phyloP scores from a whole-genome alignment of 1,140 invertebrate genomes.

The Drosophila virilis region DNA sequence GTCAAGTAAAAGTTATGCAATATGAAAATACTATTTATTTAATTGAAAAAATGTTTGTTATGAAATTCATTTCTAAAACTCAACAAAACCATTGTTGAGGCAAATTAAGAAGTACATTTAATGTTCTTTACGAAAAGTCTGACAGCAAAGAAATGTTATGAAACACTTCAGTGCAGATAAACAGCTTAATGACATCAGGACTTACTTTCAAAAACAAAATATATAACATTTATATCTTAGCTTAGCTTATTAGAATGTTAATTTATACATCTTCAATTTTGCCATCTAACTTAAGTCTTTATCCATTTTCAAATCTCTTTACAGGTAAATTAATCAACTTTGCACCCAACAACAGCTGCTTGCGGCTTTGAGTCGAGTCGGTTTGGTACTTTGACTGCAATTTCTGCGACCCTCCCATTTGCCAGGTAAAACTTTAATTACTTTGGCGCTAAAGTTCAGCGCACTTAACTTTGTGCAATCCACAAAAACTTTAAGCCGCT shows the following conservation, averaged over 20 bases:
- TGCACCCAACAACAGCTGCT: conserved; percentile 2
- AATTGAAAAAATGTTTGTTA: background rate
- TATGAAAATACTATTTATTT: background rate
- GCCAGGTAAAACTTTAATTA: conserved; percentile 71
- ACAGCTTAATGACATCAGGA: too few relatives aligned
- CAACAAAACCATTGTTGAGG: too few relatives aligned
- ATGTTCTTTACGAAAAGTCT: too few relatives aligned
- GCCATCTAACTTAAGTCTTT: conserved; percentile 10
- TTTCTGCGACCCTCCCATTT: conserved; percentile 7
- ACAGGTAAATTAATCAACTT: conserved; percentile 60
- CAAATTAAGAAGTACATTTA: too few relatives aligned
- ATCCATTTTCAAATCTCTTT: conserved; percentile 32
- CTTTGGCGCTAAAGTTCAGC: conserved; percentile 67
- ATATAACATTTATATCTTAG: background rate
- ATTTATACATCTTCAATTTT: background rate
- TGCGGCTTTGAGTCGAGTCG: conserved; percentile 16
- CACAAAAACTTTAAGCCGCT: conserved; percentile 68
- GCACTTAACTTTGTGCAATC: conserved; percentile 64
- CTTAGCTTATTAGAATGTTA: too few relatives aligned
- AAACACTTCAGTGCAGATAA: too few relatives aligned
- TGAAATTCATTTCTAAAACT: too few relatives aligned
- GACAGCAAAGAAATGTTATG: too few relatives aligned
- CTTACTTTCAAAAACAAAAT: background rate
- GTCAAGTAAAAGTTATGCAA: background rate
- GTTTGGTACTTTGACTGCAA: conserved; percentile 48